Base-by-base conservation (phyloP, 2,888 invertebrate species). In the Rhingia rostrata region DNA sequence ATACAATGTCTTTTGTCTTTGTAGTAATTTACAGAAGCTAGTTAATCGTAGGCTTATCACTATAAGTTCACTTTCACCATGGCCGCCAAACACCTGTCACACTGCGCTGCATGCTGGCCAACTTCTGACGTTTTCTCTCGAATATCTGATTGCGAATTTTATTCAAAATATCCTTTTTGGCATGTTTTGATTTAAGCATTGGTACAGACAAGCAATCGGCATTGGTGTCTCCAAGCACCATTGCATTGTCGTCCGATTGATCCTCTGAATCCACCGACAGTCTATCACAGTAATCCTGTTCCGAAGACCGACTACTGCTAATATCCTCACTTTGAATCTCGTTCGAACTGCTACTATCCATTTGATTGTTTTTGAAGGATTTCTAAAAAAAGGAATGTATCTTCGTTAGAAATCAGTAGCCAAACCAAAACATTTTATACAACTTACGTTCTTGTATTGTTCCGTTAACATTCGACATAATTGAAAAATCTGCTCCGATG, bases 111-210 rank as follows among this genome's bases (percentile, higher is more conserved):
- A 81, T 22, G 22, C 7, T 77, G 4, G 88, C 89, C 37, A 89
- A 87, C 51, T 90, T 87, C 51, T 90, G 89, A 0, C 90, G 89
- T 61, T 90, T 90, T 0, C 90, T 88, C 85, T 90, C 90, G 12
- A 90, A 90, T 33, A 90, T 90, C 86, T 90, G 90, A 63, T 88
- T 88, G n/a, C 90, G 89, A 69, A 90, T 90, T 85, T 90, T 90
- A 3, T 89, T 86, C 37, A 90, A 81, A 51, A 90, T 91, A 87
- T 89, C 89, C 86, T 88, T 88, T 84, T 89, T 89, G 9, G 87
- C 88, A 33, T 88, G 87, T 1, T 80, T 82, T 32, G 72, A 49
- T 41, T 73, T 78, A 12, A 14, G 9, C 12, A 39, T 4, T 4
- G 60, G 22, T 7, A 53, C 33, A 3, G 67, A 7, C 1, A 45